Percentiles rank a stretch among this genome's conserved stretches.
These are phyloP conservation scores for Oceanodroma leucorhoa DNA, from an alignment of 2,797 vertebrate genomes.

Conservation along the genomic window DNA sequence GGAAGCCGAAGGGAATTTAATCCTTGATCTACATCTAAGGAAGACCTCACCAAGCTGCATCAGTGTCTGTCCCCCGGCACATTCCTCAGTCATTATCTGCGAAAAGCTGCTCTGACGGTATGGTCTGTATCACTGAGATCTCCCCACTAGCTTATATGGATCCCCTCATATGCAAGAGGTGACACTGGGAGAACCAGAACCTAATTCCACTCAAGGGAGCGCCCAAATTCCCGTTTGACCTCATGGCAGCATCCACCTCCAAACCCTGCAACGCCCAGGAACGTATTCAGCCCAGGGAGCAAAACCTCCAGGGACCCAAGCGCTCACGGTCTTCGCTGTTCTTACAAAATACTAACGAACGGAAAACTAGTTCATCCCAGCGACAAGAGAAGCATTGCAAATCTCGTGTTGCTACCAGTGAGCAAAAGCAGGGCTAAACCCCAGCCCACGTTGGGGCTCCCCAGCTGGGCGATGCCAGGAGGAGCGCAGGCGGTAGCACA, in stretches of 20 bases:
- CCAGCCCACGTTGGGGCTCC: fast-evolving
- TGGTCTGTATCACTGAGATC: not conserved
- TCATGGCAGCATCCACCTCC: not conserved
- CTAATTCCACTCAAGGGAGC: not conserved
- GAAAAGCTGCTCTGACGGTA: not conserved
- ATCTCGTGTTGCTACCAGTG: fast-evolving
- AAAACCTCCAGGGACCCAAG: not conserved
- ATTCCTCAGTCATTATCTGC: not conserved
- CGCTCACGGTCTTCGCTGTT: fast-evolving
- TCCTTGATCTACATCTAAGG: not conserved
- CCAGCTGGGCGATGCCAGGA: fast-evolving
- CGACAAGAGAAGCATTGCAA: not conserved
- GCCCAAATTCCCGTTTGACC: not conserved
- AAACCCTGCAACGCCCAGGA: not conserved
- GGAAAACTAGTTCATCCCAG: not conserved
- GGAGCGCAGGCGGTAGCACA: fast-evolving
- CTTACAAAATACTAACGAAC: not conserved
- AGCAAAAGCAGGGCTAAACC: not conserved
- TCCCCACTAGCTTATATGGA: not conserved
- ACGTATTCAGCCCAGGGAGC: not conserved
- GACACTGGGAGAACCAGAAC: not conserved
- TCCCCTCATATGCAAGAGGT: not conserved
- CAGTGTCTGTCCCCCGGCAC: not conserved
- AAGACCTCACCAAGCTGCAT: not conserved
- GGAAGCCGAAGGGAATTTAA: not conserved